Base-by-base conservation (phyloP, 2,797 vertebrate species). In the Pagetopsis macropterus region DNA sequence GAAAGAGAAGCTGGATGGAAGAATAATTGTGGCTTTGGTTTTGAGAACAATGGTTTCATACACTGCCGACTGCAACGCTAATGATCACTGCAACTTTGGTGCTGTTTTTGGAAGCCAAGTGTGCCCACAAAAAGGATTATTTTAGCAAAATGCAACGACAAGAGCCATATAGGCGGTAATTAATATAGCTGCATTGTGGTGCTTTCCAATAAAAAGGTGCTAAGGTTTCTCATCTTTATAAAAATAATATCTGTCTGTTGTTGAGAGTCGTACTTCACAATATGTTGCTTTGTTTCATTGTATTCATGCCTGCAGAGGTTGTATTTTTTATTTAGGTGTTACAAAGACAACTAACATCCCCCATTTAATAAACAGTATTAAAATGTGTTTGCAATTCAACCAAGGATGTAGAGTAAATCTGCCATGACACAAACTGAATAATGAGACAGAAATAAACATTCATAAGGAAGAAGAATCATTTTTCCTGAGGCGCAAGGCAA, bases 11-110 rank as follows among this genome's bases (percentile, higher is more conserved):
- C 73, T 65, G 44, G 72, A 23, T 72, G 75, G 82, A 85, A 88
- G 75, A 90, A 86, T 73, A 37, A 37, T 37, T 37, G 33, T 9
- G 68, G 63, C 77, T 77, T 55, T 10, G 13, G 48, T 70, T 43
- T 56, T 41, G 44, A 84, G 78, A 87, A 91, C 88, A 91, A 90
- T 88, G 75, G 48, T 61, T 82, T 84, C 61, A 70, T 80, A 78
- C 63, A 67, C 72, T 48, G 60, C 59, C 48, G 79, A 70, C 70
- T 81, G 72, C 66, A 27, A 70, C 57, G 46, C 54, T 76, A 79
- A 86, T 72, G 72, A 87, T 73, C 27, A 2, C 80, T 72, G 73
- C 78, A 78, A 81, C 59, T 56, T 75, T 81, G 73, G 63, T 72
- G 45, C 79, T 9, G 49, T 45, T 73, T 31, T 31, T 27, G 49